phyloP scores from a whole-genome alignment of 2,113 vertebrate genomes.

The Mustela nigripes region DNA sequence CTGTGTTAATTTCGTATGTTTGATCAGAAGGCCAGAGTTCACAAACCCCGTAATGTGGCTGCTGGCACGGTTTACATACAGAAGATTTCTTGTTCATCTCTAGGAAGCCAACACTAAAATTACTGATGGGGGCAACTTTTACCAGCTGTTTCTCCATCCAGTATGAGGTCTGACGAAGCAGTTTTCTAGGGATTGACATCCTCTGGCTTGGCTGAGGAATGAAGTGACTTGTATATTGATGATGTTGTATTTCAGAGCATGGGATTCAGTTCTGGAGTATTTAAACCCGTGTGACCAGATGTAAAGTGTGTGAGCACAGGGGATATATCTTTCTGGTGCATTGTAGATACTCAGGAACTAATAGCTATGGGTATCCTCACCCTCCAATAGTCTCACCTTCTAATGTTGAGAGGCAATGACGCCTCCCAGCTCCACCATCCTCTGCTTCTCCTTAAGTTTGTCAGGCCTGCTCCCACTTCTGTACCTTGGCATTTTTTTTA shows the following conservation, averaged over 20 bases:
- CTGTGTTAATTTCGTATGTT: constrained; percentile 80
- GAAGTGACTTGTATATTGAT: neutral
- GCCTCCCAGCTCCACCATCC: neutral
- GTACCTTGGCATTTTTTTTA: neutral
- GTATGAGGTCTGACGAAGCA: neutral
- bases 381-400: neutral
- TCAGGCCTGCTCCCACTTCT: neutral
- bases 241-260: neutral
- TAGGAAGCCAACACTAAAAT: constrained; percentile 39
- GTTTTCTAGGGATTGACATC: neutral
- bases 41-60: constrained; percentile 56
- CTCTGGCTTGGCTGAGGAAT: neutral
- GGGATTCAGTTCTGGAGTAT: neutral
- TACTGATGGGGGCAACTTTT: neutral
- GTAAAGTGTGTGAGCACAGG: neutral
- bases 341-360: neutral
- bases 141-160: constrained; percentile 14
- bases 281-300: neutral
- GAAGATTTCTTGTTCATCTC: constrained; percentile 65
- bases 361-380: neutral
- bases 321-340: neutral
- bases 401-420: neutral
- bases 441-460: neutral
- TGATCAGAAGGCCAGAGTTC: constrained; percentile 76
- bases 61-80: constrained; percentile 37